These are phyloP conservation scores for Drosophila sulfurigaster DNA, from an alignment of 1,140 invertebrate species.

Conservation along the genomic window DNA sequence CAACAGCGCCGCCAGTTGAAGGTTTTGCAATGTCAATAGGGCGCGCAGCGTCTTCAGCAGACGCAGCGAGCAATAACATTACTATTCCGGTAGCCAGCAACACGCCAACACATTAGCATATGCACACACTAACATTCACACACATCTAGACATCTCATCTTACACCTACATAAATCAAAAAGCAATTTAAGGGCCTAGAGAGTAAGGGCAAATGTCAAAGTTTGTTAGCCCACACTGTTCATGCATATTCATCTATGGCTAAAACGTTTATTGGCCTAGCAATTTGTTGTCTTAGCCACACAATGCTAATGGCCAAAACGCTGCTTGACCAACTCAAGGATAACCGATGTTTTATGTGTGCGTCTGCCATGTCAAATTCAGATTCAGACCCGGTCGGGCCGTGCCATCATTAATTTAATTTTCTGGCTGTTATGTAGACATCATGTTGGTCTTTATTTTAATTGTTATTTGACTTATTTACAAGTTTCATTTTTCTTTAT, in stretches of 20 bases:
- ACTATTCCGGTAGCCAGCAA: constrained; percentile 4
- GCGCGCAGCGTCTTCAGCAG: constrained; percentile 33
- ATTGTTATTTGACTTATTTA: constrained; percentile 42
- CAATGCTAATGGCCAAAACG: constrained; percentile 67
- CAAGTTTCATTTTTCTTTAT: constrained; percentile 28
- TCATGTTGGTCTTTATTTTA: constrained; percentile 27
- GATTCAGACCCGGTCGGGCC: neutral
- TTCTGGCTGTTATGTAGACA: constrained; percentile 28
- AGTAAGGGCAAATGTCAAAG: constrained; percentile 63
- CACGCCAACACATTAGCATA: constrained; percentile 68
- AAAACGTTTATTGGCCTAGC: constrained; percentile 42
- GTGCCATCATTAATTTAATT: constrained; percentile 49
- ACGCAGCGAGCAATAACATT: neutral
- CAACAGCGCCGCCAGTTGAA: constrained; percentile 33
- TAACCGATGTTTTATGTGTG: constrained; percentile 17
- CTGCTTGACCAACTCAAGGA: constrained; percentile 66
- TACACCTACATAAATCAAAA: constrained; percentile 32
- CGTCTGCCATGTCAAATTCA: constrained; percentile 11
- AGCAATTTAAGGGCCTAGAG: constrained; percentile 5
- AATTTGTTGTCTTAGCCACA: constrained; percentile 49
- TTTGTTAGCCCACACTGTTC: constrained; percentile 34
- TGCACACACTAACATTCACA: constrained; percentile 14
- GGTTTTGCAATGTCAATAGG: constrained; percentile 78
- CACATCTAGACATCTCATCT: neutral
- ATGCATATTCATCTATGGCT: constrained; percentile 29